phyloP scores from a whole-genome alignment of 2,888 invertebrate genomes.

The Criorhina ranunculi region DNA sequence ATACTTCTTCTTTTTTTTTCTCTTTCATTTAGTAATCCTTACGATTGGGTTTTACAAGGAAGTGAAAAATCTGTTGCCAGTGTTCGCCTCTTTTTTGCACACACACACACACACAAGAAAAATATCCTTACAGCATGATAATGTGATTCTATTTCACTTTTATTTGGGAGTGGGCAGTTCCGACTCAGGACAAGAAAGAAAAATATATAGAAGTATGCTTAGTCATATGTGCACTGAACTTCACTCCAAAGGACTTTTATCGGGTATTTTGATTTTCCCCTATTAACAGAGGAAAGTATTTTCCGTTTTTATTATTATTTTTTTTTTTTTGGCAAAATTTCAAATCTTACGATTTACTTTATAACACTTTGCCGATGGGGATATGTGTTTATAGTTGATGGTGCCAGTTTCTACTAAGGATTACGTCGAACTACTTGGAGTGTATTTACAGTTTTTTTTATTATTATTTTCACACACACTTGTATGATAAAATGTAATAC shows the following conservation, averaged over 20 bases:
- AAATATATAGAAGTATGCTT: slow-evolving; percentile 1
- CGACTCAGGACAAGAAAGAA: slow-evolving; percentile 16
- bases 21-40: slow-evolving; percentile 2
- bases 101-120: slow-evolving; percentile 16
- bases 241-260: slow-evolving; percentile 54
- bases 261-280: slow-evolving; percentile 53
- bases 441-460: slow-evolving; percentile 12
- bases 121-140: slow-evolving; percentile 69
- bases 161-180: slow-evolving; percentile 56
- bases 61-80: slow-evolving; percentile 48
- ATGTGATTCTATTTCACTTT: slow-evolving; percentile 44
- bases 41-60: slow-evolving; percentile 60
- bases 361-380: slow-evolving; percentile 56
- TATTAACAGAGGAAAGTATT: not conserved
- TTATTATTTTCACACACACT: slow-evolving; percentile 1
- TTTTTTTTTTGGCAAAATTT: slow-evolving; percentile 62
- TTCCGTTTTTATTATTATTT: no score
- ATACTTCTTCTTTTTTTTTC: not conserved
- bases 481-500: slow-evolving; percentile 19
- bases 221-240: slow-evolving; percentile 47
- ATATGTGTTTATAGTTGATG: not conserved
- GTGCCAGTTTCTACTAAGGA: slow-evolving; percentile 23
- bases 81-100: slow-evolving; percentile 34
- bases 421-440: slow-evolving; percentile 5
- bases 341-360: slow-evolving; percentile 68